Percentiles rank a stretch among this genome's conserved stretches.
phyloP scores from a whole-genome alignment of 1,140 invertebrate genomes.

The Drosophila yakuba region DNA sequence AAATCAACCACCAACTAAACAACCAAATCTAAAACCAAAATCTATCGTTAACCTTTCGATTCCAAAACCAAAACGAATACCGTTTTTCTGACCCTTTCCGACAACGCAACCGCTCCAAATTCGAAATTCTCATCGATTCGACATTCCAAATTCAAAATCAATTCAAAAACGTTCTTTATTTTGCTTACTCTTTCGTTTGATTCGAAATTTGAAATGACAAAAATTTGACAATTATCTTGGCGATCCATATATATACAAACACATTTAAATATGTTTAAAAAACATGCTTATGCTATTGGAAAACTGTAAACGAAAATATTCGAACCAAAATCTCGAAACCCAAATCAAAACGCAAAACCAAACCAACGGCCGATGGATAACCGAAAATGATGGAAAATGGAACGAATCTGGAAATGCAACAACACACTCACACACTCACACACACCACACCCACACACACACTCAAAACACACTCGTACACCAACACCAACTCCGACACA shows the following conservation, averaged over 20 bases:
- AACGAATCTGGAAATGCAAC: conserved; percentile 45
- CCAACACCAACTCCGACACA: conserved; percentile 1
- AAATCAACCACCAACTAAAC: conserved; percentile 59
- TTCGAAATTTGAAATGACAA: conserved; percentile 59
- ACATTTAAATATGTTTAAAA: conserved; percentile 57
- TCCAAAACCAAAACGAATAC: conserved; percentile 53
- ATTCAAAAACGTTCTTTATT: conserved; percentile 56
- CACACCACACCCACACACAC: conserved; percentile 29
- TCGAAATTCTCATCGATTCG: conserved; percentile 67
- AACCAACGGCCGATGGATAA: conserved; percentile 56
- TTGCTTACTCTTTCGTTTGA: conserved; percentile 38
- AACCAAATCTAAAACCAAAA: conserved; percentile 44
- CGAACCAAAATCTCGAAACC: conserved; percentile 33
- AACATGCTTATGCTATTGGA: conserved; percentile 52
- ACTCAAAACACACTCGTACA: conserved; percentile 32
- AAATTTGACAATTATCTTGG: conserved; percentile 78
- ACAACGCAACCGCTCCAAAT: conserved; percentile 53
- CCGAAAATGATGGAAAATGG: conserved; percentile 56
- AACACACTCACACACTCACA: conserved; percentile 14
- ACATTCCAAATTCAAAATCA: conserved; percentile 52
- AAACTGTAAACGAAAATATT: conserved; percentile 61
- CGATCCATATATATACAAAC: conserved; percentile 83
- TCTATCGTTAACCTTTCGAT: conserved; percentile 65
- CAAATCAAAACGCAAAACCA: conserved; percentile 47
- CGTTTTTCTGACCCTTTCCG: conserved; percentile 48